Evolutionary conservation across 2,888 invertebrate species (phyloP), one percentile per base, ranked within the genome.

Genomic region (Eueremaeus valkanovi): DNA sequence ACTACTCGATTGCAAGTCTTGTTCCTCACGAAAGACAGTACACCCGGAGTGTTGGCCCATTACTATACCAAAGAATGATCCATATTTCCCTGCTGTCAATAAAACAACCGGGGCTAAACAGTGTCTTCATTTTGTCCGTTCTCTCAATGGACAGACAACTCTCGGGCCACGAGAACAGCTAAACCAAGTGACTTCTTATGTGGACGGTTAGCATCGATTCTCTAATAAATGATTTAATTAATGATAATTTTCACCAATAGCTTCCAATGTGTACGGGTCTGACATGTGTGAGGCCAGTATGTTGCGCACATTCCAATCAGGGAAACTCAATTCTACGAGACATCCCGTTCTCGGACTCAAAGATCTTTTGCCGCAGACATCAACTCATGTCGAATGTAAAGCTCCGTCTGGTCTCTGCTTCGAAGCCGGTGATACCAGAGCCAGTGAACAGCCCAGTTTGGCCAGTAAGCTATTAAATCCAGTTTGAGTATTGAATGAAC

Each of bases 41-140:
- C 95, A 95, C 83, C 93, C 93, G 0, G 95, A 95, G 82, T 96
- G 96, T 82, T 90, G 92, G 85, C 96, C 96, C 0, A 93, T 96
- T 85, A 90, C 91, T 0, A 90, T 96, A 0, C 95, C 95, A 0
- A 83, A 89, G 0, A 91, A 92, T 0, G 96, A 96, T 83, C 92
- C 93, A 77, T 93, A 90, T 84, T 96, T 93, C 82, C 86, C 86
- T n/a, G 79, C 90, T 42, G 93, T 95, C 82, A 88, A 90, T 11
- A 90, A 90, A 0, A 78, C 77, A 58, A 91, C 91, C 2, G 95
- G 95, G 0, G 89, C 90, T 75, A 86, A 92, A 18, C 87, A 93
- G 79, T 96, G 96, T 84, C 92, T 96, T 85, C 94, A 95, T 0
- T 95, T 94, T 83, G 95, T 95, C 89, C 88, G 95, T 82, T 95